A percentile compares a stretch with the other conserved stretches of the same genome.
Conservation (phyloP, 2,888 invertebrate genomes). For the Timema cristinae region DNA sequence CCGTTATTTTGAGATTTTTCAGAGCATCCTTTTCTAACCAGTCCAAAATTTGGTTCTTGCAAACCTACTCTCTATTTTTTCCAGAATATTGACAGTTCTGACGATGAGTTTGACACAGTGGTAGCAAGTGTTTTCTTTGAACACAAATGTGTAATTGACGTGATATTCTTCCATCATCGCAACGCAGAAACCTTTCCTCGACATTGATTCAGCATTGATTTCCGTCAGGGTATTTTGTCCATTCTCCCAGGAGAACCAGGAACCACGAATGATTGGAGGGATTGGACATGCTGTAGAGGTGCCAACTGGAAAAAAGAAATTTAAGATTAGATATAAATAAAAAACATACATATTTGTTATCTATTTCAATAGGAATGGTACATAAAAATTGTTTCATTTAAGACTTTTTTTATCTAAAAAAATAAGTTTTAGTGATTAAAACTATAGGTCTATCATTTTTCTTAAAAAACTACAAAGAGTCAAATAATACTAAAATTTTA, state of each 20-base stretch:
- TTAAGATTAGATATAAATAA: no score
- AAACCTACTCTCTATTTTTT: constrained; percentile 77
- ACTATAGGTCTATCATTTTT: no score
- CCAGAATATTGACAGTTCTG: constrained; percentile 81
- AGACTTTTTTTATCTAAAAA: no score
- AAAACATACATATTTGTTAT: no score
- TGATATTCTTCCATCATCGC: constrained; percentile 67
- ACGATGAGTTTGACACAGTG: constrained; percentile 82
- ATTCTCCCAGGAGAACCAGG: constrained; percentile 91
- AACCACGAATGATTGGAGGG: constrained; percentile 73
- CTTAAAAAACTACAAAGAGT: no score
- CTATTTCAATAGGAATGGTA: no score
- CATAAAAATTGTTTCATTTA: no score
- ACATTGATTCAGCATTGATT: constrained; percentile 76
- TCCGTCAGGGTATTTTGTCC: constrained; percentile 78
- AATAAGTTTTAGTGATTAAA: no score
- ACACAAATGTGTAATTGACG: constrained; percentile 82
- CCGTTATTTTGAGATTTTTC: no score
- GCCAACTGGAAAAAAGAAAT: constrained; percentile 19
- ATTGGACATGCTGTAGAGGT: constrained; percentile 56
- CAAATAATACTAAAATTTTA: no score
- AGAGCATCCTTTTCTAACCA: no score
- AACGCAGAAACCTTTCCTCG: constrained; percentile 62
- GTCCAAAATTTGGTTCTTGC: no score
- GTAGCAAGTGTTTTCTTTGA: constrained; percentile 65